Conservation (phyloP, 1,140 invertebrate genomes). For the Scaptodrosophila lebanonensis region DNA sequence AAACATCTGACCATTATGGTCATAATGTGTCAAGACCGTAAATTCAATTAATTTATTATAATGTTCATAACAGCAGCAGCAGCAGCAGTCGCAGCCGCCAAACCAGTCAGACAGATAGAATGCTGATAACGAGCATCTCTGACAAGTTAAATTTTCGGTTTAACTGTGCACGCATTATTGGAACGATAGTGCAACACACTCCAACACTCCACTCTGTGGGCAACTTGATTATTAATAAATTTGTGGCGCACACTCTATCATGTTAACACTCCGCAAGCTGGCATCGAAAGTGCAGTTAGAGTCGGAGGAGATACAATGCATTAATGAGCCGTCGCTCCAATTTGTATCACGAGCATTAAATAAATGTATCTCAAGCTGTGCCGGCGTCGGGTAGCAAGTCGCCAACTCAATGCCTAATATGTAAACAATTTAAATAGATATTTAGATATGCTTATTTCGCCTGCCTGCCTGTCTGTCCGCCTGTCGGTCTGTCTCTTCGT, state of each 20-base stretch:
- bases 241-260: conserved; percentile 56
- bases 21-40: conserved; percentile 72
- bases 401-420: conserved; percentile 32
- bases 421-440: conserved; percentile 74
- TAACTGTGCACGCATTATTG: too few relatives aligned
- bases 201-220: conserved; percentile 30
- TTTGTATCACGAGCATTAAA: conserved; percentile 65
- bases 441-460: conserved; percentile 65
- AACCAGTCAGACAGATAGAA: too few relatives aligned
- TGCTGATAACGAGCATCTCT: too few relatives aligned
- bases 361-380: conserved; percentile 73
- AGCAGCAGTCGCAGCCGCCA: not conserved
- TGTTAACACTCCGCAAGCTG: conserved; percentile 47
- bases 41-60: conserved; percentile 76
- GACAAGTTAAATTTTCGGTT: too few relatives aligned
- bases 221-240: conserved; percentile 48
- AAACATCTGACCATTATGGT: conserved; percentile 59
- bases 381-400: conserved; percentile 27
- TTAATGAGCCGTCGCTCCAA: conserved; percentile 49
- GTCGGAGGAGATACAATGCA: conserved; percentile 19
- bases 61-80: conserved; percentile 40
- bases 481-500: conserved; percentile 13
- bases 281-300: conserved; percentile 18
- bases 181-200: too few relatives aligned
- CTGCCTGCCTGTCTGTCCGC: conserved; percentile 60